Percentiles rank a stretch among this genome's conserved stretches.
Conservation (phyloP, 2,113 vertebrate species). For the Gambusia holbrooki region DNA sequence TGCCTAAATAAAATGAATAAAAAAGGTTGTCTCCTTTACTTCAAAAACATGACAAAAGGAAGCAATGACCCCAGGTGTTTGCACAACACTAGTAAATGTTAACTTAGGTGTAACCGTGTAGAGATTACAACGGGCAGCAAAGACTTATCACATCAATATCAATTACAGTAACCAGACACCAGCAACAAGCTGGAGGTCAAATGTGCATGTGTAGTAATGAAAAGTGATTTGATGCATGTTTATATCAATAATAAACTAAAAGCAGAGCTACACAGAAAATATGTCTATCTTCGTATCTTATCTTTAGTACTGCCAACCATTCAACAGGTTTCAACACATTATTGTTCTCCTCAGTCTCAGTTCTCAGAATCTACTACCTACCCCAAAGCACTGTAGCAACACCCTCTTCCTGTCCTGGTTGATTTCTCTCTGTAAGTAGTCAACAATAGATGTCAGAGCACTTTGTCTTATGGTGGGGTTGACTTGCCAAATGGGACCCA, state of each 20-base stretch:
- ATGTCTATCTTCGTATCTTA: not conserved
- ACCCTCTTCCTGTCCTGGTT: constrained; percentile 76
- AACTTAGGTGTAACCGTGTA: constrained; percentile 52
- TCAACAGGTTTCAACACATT: not conserved
- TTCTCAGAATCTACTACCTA: constrained; percentile 40
- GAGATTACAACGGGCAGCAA: constrained; percentile 55
- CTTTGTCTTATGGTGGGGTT: constrained; percentile 63
- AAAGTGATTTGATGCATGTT: constrained; percentile 41
- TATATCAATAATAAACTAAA: not conserved
- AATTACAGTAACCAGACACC: constrained; percentile 59
- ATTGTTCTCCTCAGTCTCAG: not conserved
- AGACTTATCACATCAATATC: constrained; percentile 52
- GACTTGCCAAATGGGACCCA: constrained; percentile 68
- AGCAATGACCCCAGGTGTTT: not conserved
- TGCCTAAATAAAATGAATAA: no score
- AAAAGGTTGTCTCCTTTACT: not conserved
- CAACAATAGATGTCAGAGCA: constrained; percentile 61
- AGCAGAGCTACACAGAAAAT: not conserved
- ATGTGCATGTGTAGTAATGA: constrained; percentile 30
- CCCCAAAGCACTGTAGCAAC: constrained; percentile 84
- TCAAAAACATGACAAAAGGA: not conserved
- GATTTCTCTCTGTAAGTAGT: constrained; percentile 66
- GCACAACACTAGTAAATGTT: constrained; percentile 16
- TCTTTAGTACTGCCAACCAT: not conserved
- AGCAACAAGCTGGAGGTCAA: constrained; percentile 37